Base-by-base conservation (phyloP, 2,888 invertebrate species). In the Diploptera punctata region DNA sequence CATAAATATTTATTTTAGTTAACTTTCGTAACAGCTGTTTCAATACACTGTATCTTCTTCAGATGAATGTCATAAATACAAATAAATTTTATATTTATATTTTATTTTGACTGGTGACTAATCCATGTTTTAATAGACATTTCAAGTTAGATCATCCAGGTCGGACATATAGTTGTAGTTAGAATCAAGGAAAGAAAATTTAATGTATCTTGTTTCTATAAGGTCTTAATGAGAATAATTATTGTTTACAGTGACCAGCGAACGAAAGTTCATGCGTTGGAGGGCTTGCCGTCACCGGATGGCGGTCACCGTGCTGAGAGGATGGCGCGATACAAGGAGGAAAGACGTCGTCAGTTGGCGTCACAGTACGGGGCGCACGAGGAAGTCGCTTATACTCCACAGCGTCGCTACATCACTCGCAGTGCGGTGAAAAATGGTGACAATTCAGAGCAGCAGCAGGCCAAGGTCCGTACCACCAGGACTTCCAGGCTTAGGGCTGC, bases 291-390 rank as follows among this genome's bases (percentile, higher is more conserved):
- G 24, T 67, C 67, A 24, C 16, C 47, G 16, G 67, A 47, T 29
- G 67, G 26, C 26, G 38, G 54, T 24, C 62, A 43, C 9, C 62
- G 74, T 76, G 85, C 87, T 80, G 89, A 89, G 82, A 85, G 91
- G 80, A 89, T 91, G 78, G 88, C 88, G 78, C 87, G 87, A 78
- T 92, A 91, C 82, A 92, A 92, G 81, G 92, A 92, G 79, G 90
- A 92, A 80, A 85, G 92, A 70, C 86, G 90, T 74, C 87, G 86
- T 78, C 91, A 92, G 81, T 83, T 92, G 74, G 89, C 88, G 47
- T 87, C 88, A n/a, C 88, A 87, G 78, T 79, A 79, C 74, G 80
- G 78, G 24, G 68, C 75, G 74, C 54, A 76, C 73, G 31, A 72
- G 49, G 52, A 60, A 82, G 77, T 78, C 77, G 77, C 79, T 5